These are phyloP conservation scores for Willowsia nigromaculata DNA, from an alignment of 2,888 invertebrate genomes.

Conservation along the genomic window DNA sequence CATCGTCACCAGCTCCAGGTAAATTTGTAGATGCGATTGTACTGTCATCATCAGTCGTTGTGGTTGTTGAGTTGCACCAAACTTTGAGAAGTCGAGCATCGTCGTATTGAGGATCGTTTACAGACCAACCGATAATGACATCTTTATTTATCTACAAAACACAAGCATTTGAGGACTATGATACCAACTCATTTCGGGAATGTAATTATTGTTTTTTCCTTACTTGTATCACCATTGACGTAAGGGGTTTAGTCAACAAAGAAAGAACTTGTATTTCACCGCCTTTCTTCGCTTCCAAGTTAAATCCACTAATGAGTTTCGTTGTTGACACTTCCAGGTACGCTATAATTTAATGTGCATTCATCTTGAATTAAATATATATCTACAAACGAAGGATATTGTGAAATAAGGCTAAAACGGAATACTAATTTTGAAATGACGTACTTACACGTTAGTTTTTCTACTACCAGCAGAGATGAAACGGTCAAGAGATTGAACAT, in stretches of 20 bases:
- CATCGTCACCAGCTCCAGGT: constrained; percentile 29
- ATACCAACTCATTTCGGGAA: no score
- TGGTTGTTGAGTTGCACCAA: constrained; percentile 78
- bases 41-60: constrained; percentile 36
- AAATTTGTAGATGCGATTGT: constrained; percentile 6
- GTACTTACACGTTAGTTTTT: constrained; percentile 80
- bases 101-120: constrained; percentile 79
- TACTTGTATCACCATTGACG: constrained; percentile 81
- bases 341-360: constrained; percentile 74
- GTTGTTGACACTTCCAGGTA: constrained; percentile 80
- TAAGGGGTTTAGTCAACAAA: constrained; percentile 81
- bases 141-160: constrained; percentile 80
- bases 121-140: constrained; percentile 80
- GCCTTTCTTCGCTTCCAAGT: constrained; percentile 79
- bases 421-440: no score
- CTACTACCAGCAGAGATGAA: constrained; percentile 82
- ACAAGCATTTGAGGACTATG: no score
- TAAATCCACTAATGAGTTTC: constrained; percentile 79
- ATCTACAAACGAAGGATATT: no score
- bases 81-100: constrained; percentile 80
- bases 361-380: neutral
- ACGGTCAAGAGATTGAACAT: constrained; percentile 83
- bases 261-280: constrained; percentile 80
- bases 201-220: no score
- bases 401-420: neutral